Evolutionary conservation across 2,888 invertebrate species (phyloP), one percentile per base, ranked within the genome.

Genomic region (Trachelus troglodyta): DNA sequence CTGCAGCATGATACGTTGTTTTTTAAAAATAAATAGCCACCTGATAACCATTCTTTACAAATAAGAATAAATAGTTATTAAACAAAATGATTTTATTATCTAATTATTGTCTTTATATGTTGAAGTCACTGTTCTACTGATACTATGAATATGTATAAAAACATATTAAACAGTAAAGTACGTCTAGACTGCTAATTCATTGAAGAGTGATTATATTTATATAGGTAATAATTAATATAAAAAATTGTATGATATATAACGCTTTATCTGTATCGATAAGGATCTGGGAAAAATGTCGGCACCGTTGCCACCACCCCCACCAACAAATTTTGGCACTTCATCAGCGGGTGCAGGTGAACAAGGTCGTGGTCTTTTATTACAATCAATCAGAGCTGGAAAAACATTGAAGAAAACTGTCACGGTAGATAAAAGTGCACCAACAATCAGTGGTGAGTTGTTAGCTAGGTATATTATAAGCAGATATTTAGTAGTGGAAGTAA

Each of bases 341-440:
- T 93, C 93, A 86, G 82, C 88, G 12, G 88, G 92, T 77, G 89
- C 92, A n/a, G 90, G 92, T 0, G 92, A 93, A n/a, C 92, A 92
- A 73, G 93, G 93, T 79, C 93, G 97, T 88, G 94, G 94, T 86
- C 94, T 96, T 74, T 92, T 98, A 79, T 92, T 98, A 73, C 95
- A 94, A 87, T 96, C 97, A 15, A 98, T 98, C 87, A 94, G 97
- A 86, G 95, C 95, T 90, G 98, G 98, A 79, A 92, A 95, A 76
- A 94, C 94, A 87, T 92, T 98, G 83, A 97, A 96, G 91, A 98
- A 97, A 92, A 94, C 97, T 77, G 95, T 95, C 0, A 98, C 98
- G n/a, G 95, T 96, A 87, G 98, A 98, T 90, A 96, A 97, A 92
- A 98, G 98, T 94, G 95, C 94, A 76, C 98, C 98, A 0, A 91